Base-by-base conservation (phyloP, 2,797 vertebrate genomes). In the Acanthiza pusilla region DNA sequence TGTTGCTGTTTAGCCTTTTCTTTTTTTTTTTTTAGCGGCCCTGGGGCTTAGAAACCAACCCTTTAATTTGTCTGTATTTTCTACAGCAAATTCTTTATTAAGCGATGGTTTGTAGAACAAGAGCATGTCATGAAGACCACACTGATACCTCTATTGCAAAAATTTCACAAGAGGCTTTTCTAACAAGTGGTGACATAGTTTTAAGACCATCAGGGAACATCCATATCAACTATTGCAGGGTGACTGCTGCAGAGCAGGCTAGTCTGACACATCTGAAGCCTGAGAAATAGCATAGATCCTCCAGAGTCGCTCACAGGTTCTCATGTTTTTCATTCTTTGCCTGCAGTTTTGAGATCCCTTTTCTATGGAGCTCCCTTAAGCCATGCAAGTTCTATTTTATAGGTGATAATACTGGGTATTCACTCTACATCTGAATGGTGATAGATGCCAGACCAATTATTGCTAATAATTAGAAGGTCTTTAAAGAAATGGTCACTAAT, bases 401-500 rank as follows among this genome's bases (percentile, higher is more conserved):
- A 42, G 48, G 16, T 40, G 19, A 22, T 76, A 36, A 54, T 43
- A 53, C 1, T 58, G 34, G 38, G 51, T 62, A 54, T 66, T 88
- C 36, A 16, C 13, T 70, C 17, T 78, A 5, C 9, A 12, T 63
- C 30, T 62, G 18, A 71, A 21, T 67, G 13, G 38, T 45, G 34
- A 36, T 34, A 68, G 32, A 45, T 83, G 47, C 26, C 63, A 70
- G 29, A 58, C 17, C 50, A 65, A 15, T 60, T 92, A 50, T 30
- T 91, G 47, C 16, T 74, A n/a, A 36, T 85, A 68, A 70, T 88
- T 85, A 29, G 20, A 50, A 86, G 70, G 27, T 68, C 40, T 79
- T 90, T 67, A 81, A 93, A 91, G 71, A 77, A 94, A 84, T 73
- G 53, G 25, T 87, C 43, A 70, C 14, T 53, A 48, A 38, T 58